These are phyloP conservation scores for Paracentrotus lividus DNA, from an alignment of 53 echinoderm and acorn worm species.

Conservation along the genomic window DNA sequence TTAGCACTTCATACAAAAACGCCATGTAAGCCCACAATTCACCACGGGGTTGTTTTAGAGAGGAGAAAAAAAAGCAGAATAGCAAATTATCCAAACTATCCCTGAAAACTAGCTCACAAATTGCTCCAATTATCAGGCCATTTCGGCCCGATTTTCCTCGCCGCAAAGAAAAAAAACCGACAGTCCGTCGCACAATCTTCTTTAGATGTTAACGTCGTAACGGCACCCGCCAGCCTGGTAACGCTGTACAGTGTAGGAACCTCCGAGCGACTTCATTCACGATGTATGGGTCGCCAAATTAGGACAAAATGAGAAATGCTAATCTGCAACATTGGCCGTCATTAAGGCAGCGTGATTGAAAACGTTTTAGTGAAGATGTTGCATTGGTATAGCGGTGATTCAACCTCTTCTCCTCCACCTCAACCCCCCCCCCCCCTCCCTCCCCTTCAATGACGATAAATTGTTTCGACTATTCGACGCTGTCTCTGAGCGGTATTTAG, in stretches of 20 bases:
- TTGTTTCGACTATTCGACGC: constrained; percentile 54
- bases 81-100: constrained; percentile 54
- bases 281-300: constrained; percentile 63
- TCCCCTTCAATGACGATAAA: constrained; percentile 60
- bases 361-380: constrained; percentile 68
- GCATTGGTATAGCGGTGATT: constrained; percentile 46
- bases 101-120: constrained; percentile 21
- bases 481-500: constrained; percentile 43
- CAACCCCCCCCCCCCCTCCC: no score
- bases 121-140: constrained; percentile 58
- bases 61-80: background rate
- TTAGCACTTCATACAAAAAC: constrained; percentile 55
- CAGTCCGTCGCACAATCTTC: background rate
- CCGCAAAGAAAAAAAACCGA: background rate
- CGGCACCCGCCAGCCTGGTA: constrained; percentile 21
- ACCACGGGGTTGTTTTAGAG: background rate
- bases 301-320: constrained; percentile 63
- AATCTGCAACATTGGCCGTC: constrained; percentile 53
- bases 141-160: constrained; percentile 31
- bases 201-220: background rate
- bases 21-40: constrained; percentile 23
- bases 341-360: constrained; percentile 55
- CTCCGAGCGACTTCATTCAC: background rate
- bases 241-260: no score
- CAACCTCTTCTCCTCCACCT: no score